These are phyloP conservation scores for Siderastrea siderea DNA, from an alignment of 92 coral and sea anemone genomes.

Conservation along the genomic window DNA sequence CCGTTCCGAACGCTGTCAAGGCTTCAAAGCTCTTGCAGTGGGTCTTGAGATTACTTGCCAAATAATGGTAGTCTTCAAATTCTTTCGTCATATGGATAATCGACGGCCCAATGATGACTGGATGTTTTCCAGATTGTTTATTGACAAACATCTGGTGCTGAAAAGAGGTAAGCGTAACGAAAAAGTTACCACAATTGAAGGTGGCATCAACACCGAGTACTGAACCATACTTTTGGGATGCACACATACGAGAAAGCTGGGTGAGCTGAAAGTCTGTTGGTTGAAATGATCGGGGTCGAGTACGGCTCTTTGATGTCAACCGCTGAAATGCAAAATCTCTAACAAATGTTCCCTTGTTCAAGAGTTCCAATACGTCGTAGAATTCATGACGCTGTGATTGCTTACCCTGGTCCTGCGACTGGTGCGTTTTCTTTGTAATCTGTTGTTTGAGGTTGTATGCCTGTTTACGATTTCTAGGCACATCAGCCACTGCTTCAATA, in stretches of 20 bases:
- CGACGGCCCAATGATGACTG: conserved; percentile 65
- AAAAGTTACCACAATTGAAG: conserved; percentile 75
- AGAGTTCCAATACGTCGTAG: conserved; percentile 62
- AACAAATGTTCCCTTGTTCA: conserved; percentile 70
- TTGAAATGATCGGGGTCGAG: conserved; percentile 67
- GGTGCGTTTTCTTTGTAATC: conserved; percentile 1
- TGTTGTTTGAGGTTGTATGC: conserved; percentile 57
- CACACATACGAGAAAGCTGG: conserved; percentile 47
- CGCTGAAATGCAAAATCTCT: conserved; percentile 64
- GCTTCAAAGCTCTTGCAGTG: conserved; percentile 39
- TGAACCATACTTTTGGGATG: conserved; percentile 50
- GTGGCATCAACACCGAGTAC: conserved; percentile 72
- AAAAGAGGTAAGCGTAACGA: conserved; percentile 61
- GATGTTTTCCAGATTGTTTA: conserved; percentile 52
- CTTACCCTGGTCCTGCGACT: neutral
- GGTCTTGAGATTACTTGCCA: conserved; percentile 47
- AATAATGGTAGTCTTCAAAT: conserved; percentile 43
- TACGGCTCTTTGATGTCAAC: conserved; percentile 50
- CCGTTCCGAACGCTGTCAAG: conserved; percentile 65
- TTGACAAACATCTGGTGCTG: conserved; percentile 62
- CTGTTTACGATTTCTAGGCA: conserved; percentile 60
- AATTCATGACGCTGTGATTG: conserved; percentile 53
- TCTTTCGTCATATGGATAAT: conserved; percentile 55
- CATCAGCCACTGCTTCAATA: conserved; percentile 65
- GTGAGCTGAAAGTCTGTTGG: conserved; percentile 58